Evolutionary conservation across 2,888 invertebrate genomes (phyloP).

Genomic region (Trichogramma dendrolimi): DNA sequence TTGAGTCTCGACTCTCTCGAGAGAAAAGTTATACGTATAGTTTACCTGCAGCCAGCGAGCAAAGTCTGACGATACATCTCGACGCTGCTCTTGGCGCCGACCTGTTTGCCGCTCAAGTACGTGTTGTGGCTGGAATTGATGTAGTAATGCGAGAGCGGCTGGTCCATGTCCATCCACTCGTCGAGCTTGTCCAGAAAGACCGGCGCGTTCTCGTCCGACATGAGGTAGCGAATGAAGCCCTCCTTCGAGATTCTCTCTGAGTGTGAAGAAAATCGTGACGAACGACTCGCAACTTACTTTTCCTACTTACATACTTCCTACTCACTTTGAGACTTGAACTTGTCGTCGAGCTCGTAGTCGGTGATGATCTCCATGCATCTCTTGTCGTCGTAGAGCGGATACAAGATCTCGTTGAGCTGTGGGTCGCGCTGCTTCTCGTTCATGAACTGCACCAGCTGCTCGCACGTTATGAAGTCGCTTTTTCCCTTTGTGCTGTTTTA

Average conservation of each 20-base stretch:
- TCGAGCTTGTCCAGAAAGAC: conserved; percentile 66
- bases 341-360: conserved; percentile 58
- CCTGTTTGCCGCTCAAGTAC: conserved; percentile 62
- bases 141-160: conserved; percentile 67
- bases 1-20: not conserved
- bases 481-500: conserved; percentile 53
- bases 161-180: conserved; percentile 67
- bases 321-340: conserved; percentile 53
- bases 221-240: conserved; percentile 64
- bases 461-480: conserved; percentile 53
- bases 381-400: conserved; percentile 62
- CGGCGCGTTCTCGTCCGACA: conserved; percentile 71
- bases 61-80: conserved; percentile 60
- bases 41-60: conserved; percentile 49
- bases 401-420: conserved; percentile 65
- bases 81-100: conserved; percentile 66
- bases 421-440: conserved; percentile 67
- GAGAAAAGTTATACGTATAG: not conserved
- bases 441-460: conserved; percentile 58
- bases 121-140: conserved; percentile 68
- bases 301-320: conserved; percentile 1
- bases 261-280: too few relatives aligned
- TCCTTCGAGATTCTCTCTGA: conserved; percentile 57
- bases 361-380: conserved; percentile 60
- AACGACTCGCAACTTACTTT: not conserved